Evolutionary conservation across 2,888 invertebrate genomes (phyloP), one percentile per base, ranked within the genome.

Genomic region (Drosophila diplacantha): DNA sequence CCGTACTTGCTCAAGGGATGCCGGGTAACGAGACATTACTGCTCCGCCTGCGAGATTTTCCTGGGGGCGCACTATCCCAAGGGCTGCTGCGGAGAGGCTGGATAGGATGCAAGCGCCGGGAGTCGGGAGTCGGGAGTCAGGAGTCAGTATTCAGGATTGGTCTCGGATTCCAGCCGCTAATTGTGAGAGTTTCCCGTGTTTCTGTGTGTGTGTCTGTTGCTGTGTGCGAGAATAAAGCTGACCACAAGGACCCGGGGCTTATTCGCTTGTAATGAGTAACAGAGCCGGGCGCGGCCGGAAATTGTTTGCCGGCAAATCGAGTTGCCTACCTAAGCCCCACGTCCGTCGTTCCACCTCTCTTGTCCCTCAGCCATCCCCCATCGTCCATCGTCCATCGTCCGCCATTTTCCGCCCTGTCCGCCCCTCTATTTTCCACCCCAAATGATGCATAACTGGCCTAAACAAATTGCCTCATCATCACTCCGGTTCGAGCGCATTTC

Each of bases 11-110:
- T 55, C 51, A n/a, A 59, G 5, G 56, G 52, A 26, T 78, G 73
- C 47, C 56, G 47, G 31, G 66, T 52, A 18, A 75, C 73, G 8
- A 60, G 44, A 22, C 79, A 81, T 47, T 78, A 75, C 43, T 75
- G 81, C 43, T 9, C 39, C 14, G 31, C 34, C 12, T 81, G 81
- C 53, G 41, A 60, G 2, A 72, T 59, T 18, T 80, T 60, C 41
- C 32, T 76, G 43, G 81, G 81, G 9, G 24, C 81, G 14, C 41
- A 75, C 31, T 68, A 64, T 50, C 60, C 77, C 24, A 8, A 22
- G 7, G 52, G 52, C 16, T 57, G 53, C 22, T 67, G 51, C 16
- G 43, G 51, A 32, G 49, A 18, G 46, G 14, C 11, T 12, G 38
- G 24, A 38, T 8, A 7, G 34, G 34, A 16, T 8, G 3, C 9